Percentiles rank a stretch among this genome's conserved stretches.
These are phyloP conservation scores for Mixornis gularis DNA, from an alignment of 2,113 vertebrate species.

Conservation along the genomic window DNA sequence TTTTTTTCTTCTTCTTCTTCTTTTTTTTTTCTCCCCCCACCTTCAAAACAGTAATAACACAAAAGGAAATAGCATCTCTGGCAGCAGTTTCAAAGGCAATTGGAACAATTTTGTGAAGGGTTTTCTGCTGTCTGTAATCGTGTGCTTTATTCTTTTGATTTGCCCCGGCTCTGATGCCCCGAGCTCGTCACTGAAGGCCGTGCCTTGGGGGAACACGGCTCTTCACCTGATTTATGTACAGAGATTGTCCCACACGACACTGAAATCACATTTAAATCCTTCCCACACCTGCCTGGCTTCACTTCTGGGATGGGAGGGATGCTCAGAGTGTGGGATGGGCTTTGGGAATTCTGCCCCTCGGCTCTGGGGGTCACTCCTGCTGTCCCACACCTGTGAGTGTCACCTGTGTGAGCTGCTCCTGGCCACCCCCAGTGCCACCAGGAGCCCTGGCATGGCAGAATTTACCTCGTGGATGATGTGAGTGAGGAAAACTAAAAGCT, in stretches of 20 bases:
- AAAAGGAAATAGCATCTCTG: neutral
- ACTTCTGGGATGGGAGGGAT: neutral
- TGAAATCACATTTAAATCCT: neutral
- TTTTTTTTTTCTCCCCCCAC: neutral
- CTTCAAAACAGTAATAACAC: neutral
- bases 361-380: fast-evolving
- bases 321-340: fast-evolving
- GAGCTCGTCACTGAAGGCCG: neutral
- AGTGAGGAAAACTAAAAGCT: neutral
- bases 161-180: neutral
- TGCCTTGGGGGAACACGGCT: neutral
- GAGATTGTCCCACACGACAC: neutral
- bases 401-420: fast-evolving
- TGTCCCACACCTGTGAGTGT: neutral
- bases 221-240: neutral
- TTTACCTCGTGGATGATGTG: too few species aligned
- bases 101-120: neutral
- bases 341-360: neutral
- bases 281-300: neutral
- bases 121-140: neutral
- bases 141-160: conserved; percentile 24
- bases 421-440: too few species aligned
- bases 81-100: conserved; percentile 22
- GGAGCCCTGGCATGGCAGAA: too few species aligned
- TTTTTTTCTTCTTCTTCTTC: neutral